Evolutionary conservation across 2,113 vertebrate genomes (phyloP), one percentile per base, ranked within the genome.

Genomic region (Paramormyrops kingsleyae): DNA sequence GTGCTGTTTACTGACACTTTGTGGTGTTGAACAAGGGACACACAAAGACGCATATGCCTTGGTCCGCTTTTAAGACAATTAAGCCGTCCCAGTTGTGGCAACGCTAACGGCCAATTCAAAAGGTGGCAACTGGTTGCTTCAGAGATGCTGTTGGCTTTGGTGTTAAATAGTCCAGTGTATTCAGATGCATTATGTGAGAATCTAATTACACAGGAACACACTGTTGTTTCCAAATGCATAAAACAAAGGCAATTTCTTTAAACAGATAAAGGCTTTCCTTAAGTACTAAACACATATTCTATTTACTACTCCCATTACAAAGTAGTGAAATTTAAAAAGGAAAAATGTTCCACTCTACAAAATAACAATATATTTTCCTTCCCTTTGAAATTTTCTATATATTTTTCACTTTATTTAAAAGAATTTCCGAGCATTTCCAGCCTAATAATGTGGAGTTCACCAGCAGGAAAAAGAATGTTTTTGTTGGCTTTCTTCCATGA

Each of bases 201-300:
- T 39, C 74, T 80, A 80, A 80, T 80, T 80, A 42, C 35, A 42
- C 35, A 42, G 15, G 35, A 80, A 42, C 74, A 80, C 74, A 80
- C 17, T 80, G 74, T 80, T 80, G 74, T 80, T 80, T 35, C 74
- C 74, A 80, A 80, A 80, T 80, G 74, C 31, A 42, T 80, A 80
- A 80, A 80, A 80, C 74, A 80, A 80, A 80, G 35, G 74, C 74
- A 42, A 80, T 80, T 39, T 80, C 74, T 42, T 80, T 15, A 80
- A 39, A 80, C 31, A 80, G 35, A 80, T 80, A 42, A 80, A 80
- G 74, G 74, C 10, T 86, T 86, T n/a, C 21, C 47, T 49, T 86
- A 47, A 86, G n/a, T 49, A 31, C 19, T 47, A 44, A 4, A 49
- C 83, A 85, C 83, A 85, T 24, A 49, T 50, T 50, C 44, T 50